Evolutionary conservation across 2,797 vertebrate species (phyloP), one percentile per base, ranked within the genome.

Genomic region (Denticeps clupeoides): DNA sequence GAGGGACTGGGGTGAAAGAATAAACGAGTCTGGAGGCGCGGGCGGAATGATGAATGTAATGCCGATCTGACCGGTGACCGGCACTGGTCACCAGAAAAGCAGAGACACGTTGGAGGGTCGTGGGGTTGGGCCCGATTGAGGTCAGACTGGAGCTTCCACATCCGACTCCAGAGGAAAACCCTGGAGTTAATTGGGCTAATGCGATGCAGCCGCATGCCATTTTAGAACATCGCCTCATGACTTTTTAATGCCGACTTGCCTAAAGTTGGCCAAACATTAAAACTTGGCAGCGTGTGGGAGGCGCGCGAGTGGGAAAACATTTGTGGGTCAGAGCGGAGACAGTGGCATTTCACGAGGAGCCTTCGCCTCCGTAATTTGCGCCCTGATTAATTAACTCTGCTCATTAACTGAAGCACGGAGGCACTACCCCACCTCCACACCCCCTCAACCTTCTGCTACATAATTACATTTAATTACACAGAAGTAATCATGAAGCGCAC

Each of bases 171-270:
- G 29, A 27, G 22, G 26, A 24, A 22, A 33, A 22, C 26, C 16
- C 4, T 28, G 46, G 43, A 9, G 32, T 35, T 57, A 57, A 57
- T 46, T 57, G 55, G 49, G 55, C 42, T 51, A 57, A 57, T 57
- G 27, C 51, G 48, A 57, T 56, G 55, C 37, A 13, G 48, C 42
- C 16, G 18, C 33, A 51, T 51, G 55, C 55, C 28, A 47, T 51
- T 57, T 47, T 51, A 56, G 55, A 37, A 26, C 38, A 8, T 25
- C 49, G 35, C 28, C 49, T 51, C 55, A 51, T 57, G 49, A 57
- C 13, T 57, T 51, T 57, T 57, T 57, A 57, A 57, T 57, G 42
- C 7, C n/a, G 12, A 49, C 16, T 15, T 35, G 22, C 45, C 44
- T 44, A 49, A 56, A 43, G 31, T 49, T 43, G 41, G 44, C 35